Base-by-base conservation (phyloP, 2,113 vertebrate genomes). In the Proterorhinus semilunaris region DNA sequence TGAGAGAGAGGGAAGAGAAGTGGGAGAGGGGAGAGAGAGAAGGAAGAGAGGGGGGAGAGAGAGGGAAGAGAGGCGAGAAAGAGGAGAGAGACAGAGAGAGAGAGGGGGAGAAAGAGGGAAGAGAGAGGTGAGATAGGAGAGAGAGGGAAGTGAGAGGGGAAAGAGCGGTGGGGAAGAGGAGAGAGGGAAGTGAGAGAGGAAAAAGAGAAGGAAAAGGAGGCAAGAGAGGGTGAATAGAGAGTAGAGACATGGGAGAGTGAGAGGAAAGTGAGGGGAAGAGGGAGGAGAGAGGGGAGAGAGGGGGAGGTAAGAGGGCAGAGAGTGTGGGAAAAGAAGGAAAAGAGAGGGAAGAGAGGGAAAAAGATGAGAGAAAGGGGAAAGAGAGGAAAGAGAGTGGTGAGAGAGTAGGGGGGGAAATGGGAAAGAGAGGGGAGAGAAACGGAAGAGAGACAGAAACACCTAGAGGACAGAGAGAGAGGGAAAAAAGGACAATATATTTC, bases 271-370 rank as follows among this genome's bases (percentile, higher is more conserved):
- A 5, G 7, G 16, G 53, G 8, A 4, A 17, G 10, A 5, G 8
- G 4, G 8, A 6, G 6, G 16, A 9, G 8, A 9, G 6, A 16
- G 8, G 7, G 4, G 7, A 13, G 27, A 52, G 5, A 16, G 6
- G 51, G 8, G 1, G 2, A 7, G 6, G n/a, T n/a, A n/a, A n/a
- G n/a, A n/a, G n/a, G n/a, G n/a, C n/a, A 7, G 8, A 8, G n/a
- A 17, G n/a, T 3, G n/a, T 12, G 7, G 5, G 9, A n/a, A 16
- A 0, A 16, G 7, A n/a, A 7, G 1, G 12, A 0, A 2, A 2
- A 8, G 51, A 52, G 7, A 16, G 1, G 7, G 51, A 9, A 8
- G n/a, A 4, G 6, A 8, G 7, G 2, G 2, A 8, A 7, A 9
- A 7, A 17, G 6, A 17, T 6, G 8, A 10, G 3, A 3, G 15